Evolutionary conservation across 2,797 vertebrate species (phyloP), one percentile per base, ranked within the genome.

Genomic region (Enteromius argenteus): DNA sequence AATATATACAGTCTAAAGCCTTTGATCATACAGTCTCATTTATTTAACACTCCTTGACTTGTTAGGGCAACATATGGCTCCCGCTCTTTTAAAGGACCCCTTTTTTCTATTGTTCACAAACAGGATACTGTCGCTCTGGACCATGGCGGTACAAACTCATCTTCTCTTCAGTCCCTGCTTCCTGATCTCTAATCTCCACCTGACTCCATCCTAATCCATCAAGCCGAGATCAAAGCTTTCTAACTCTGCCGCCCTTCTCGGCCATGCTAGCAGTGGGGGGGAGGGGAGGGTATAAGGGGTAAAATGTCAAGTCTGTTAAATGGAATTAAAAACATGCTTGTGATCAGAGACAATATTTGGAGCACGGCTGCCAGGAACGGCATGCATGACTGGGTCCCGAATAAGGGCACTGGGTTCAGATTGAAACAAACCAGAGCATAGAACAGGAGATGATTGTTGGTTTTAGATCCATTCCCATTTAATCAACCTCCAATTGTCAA

Each of bases 221-320:
- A 78, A 79, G 83, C 75, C 23, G 14, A 51, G 76, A 79, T 79
- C 74, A 78, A 79, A 84, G 75, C 75, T 46, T 84, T 37, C 39
- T 49, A 78, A 30, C 74, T 79, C 53, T 2, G 17, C 35, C 4
- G 23, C 60, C 81, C 49, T 42, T 56, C 32, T 66, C 21, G 17
- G 42, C n/a, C 13, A 35, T 8, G 53, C n/a, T 19, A 72, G 6
- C 35, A 27, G 27, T 0, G 6, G 19, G n/a, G 37, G 53, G 27
- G 80, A 13, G 42, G 13, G 23, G 67, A n/a, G 37, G 15, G 30
- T 30, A 21, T 46, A 64, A 44, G 44, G 62, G 58, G 17, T 42
- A 39, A 64, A 39, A 69, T 74, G 72, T 60, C 79, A 71, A 75
- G 62, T 67, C 35, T 76, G 69, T 74, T 44, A 37, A 51, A 58